Base-by-base conservation (phyloP, 1,140 invertebrate species). In the Achatina immaculata region DNA sequence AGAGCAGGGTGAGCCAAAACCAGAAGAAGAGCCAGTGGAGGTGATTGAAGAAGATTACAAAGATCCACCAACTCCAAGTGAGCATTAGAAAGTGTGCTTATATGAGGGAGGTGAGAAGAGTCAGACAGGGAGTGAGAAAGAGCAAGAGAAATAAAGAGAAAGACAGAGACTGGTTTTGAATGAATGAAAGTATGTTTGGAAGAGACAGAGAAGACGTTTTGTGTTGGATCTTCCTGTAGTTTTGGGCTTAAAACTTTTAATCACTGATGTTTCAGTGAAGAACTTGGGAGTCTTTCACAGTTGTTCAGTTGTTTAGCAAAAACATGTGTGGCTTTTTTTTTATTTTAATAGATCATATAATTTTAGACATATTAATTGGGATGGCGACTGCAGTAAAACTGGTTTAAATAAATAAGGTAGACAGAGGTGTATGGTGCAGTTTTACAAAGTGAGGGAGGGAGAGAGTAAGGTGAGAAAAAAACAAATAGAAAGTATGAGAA, bases 31-130 rank as follows among this genome's bases (percentile, higher is more conserved):
- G 24, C 83, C 83, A 42, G 80, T 84, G 72, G 75, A 83, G 55
- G 80, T 83, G 31, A 65, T 80, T 69, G 77, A 86, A 28, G 86
- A 85, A 38, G 86, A 87, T 45, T 85, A 82, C 79, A 75, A 72
- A 42, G 84, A 87, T 71, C 82, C 83, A n/a, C 71, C 72, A 74
- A 85, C 85, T 69, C 85, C 84, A 69, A 85, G 84, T 85, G 69
- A 48, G 36, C n/a, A 28, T 65, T 65, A 11, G 62, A n/a, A 11
- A 62, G 48, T 16, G 28, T 42, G 55, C 24, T 24, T 34, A 62
- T 9, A 28, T 55, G 16, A 45, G n/a, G 9, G n/a, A 14, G 11
- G 40, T 31, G 24, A 36, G 51, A 75, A 45, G 51, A n/a, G n/a
- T n/a, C n/a, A n/a, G n/a, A n/a, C n/a, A n/a, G n/a, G n/a, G n/a